These are phyloP conservation scores for Ispidina picta DNA, from an alignment of 2,797 vertebrate genomes.

Conservation along the genomic window DNA sequence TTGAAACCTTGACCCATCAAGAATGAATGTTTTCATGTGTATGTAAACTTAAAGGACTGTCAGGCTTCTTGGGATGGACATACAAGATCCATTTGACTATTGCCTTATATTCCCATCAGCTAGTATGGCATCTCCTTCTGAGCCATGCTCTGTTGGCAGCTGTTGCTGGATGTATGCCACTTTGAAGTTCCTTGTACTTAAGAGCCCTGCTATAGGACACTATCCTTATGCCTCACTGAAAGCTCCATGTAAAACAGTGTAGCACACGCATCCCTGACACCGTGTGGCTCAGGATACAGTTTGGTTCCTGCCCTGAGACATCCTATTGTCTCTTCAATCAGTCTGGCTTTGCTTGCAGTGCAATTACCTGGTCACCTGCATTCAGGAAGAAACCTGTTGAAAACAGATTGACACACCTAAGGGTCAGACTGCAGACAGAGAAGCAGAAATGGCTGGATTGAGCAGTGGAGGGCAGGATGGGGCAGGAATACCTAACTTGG, in stretches of 20 bases:
- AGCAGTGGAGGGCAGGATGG: background rate
- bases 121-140: background rate
- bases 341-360: background rate
- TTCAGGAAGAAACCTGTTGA: background rate
- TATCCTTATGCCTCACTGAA: background rate
- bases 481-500: background rate
- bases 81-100: background rate
- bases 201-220: background rate
- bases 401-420: background rate
- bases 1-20: background rate
- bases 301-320: background rate
- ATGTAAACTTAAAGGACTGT: background rate
- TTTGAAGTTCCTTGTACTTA: background rate
- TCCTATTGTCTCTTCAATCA: background rate
- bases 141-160: background rate
- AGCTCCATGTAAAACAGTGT: rapidly evolving
- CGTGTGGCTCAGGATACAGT: rapidly evolving
- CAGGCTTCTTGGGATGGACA: background rate
- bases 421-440: background rate
- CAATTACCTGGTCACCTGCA: background rate
- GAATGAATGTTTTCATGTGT: background rate
- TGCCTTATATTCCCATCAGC: background rate
- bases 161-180: background rate
- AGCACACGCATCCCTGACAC: background rate
- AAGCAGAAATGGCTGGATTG: background rate